phyloP scores from a whole-genome alignment of 2,888 invertebrate genomes.

The Tenthredo amoena region DNA sequence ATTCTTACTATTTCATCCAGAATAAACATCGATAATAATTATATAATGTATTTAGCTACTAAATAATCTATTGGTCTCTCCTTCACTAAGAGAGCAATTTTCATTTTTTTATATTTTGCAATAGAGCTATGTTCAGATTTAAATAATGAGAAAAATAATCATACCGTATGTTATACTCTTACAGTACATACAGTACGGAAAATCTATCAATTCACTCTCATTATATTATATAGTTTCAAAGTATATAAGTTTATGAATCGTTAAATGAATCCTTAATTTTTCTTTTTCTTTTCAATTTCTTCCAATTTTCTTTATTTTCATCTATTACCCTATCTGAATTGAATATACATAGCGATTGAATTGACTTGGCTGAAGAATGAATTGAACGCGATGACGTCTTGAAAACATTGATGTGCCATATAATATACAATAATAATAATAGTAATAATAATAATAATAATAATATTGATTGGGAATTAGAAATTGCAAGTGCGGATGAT shows the following conservation, averaged over 20 bases:
- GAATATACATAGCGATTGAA: not conserved
- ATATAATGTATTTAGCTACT: not conserved
- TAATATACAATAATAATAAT: not conserved
- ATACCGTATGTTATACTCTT: not conserved
- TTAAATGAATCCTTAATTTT: not conserved
- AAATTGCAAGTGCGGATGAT: not conserved
- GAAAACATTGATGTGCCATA: not conserved
- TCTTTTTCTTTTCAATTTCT: not conserved
- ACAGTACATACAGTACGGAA: not conserved
- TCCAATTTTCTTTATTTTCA: not conserved
- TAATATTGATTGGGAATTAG: not conserved
- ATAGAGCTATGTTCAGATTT: not conserved
- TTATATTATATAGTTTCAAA: not conserved
- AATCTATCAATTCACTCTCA: conserved; percentile 31
- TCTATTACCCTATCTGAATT: not conserved
- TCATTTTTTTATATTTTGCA: not conserved
- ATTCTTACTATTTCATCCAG: conserved; percentile 48
- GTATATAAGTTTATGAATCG: not conserved
- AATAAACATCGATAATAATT: conserved; percentile 35
- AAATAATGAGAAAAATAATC: not conserved
- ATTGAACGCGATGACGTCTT: not conserved
- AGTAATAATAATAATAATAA: not conserved
- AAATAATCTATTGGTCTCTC: not conserved
- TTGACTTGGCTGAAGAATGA: not conserved
- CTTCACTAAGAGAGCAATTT: conserved; percentile 4